Evolutionary conservation across 2,888 invertebrate species (phyloP).

Genomic region (Eupithecia insigniata): DNA sequence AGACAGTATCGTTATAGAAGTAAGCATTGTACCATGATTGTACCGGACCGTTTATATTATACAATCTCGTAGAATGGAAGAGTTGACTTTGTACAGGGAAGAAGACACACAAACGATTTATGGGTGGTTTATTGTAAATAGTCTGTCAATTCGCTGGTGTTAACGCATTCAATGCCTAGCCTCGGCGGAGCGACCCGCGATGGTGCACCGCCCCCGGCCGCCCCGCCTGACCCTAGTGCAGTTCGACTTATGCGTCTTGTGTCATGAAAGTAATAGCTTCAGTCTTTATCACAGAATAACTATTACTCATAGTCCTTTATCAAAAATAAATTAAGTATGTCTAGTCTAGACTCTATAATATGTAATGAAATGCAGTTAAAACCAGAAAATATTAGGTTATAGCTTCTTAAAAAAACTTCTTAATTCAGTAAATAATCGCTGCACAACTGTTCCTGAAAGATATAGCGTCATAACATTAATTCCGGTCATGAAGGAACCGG

Average conservation of each 20-base stretch:
- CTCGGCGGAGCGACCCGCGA: too few relatives aligned
- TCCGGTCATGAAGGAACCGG: constrained; percentile 53
- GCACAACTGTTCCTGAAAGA: constrained; percentile 36
- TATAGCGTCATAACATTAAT: constrained; percentile 57
- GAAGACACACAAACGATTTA: neutral
- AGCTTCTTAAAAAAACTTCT: neutral
- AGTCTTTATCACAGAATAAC: neutral
- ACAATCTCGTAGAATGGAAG: neutral
- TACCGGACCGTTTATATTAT: constrained; percentile 4
- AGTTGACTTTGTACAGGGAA: neutral
- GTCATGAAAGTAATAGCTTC: too few relatives aligned
- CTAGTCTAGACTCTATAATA: neutral
- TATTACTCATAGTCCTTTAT: too few relatives aligned
- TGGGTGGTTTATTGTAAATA: neutral
- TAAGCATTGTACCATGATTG: constrained; percentile 16
- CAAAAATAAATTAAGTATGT: neutral
- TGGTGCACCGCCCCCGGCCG: too few relatives aligned
- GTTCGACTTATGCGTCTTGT: too few relatives aligned
- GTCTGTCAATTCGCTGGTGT: neutral
- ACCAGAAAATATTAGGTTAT: constrained; percentile 1
- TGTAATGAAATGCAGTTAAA: neutral
- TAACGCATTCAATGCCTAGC: too few relatives aligned
- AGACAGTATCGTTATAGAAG: constrained; percentile 19
- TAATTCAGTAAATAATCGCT: neutral
- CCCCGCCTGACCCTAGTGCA: too few relatives aligned